Evolutionary conservation across 2,888 invertebrate species (phyloP).

Genomic region (Trachelus iudaicus): DNA sequence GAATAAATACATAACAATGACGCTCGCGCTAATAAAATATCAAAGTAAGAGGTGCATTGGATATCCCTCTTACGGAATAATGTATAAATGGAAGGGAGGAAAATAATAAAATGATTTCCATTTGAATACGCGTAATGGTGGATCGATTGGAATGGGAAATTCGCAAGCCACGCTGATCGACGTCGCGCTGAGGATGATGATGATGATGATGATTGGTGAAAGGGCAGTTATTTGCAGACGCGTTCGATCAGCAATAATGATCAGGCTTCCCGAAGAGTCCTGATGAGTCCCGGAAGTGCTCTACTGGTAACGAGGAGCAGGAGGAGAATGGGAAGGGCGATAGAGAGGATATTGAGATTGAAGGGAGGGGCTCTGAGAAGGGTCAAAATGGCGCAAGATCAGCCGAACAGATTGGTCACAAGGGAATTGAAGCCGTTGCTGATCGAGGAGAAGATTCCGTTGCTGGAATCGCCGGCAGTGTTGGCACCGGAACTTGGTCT

Average conservation of each 20-base stretch:
- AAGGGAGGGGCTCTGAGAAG: not conserved
- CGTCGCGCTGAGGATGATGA: not conserved
- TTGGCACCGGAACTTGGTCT: slow-evolving; percentile 54
- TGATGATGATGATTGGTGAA: not conserved
- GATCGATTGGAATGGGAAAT: not conserved
- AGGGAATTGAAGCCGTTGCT: slow-evolving; percentile 82
- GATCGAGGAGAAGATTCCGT: slow-evolving; percentile 80
- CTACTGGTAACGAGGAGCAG: not conserved
- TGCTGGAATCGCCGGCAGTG: slow-evolving; percentile 51
- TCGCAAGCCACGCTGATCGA: not conserved
- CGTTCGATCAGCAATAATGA: not conserved
- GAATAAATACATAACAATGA: not conserved
- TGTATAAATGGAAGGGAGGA: not conserved
- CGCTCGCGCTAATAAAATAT: not conserved
- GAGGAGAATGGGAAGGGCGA: not conserved
- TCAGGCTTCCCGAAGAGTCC: not conserved
- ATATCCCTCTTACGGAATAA: not conserved
- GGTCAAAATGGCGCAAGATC: slow-evolving; percentile 44
- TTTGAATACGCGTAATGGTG: not conserved
- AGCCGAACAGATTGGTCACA: slow-evolving; percentile 83
- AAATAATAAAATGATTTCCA: not conserved
- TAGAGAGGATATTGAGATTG: not conserved
- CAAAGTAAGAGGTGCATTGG: not conserved
- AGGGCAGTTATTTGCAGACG: not conserved
- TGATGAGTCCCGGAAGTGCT: not conserved